phyloP scores from a whole-genome alignment of 2,888 invertebrate genomes.

The Megaustenia siamemsis region DNA sequence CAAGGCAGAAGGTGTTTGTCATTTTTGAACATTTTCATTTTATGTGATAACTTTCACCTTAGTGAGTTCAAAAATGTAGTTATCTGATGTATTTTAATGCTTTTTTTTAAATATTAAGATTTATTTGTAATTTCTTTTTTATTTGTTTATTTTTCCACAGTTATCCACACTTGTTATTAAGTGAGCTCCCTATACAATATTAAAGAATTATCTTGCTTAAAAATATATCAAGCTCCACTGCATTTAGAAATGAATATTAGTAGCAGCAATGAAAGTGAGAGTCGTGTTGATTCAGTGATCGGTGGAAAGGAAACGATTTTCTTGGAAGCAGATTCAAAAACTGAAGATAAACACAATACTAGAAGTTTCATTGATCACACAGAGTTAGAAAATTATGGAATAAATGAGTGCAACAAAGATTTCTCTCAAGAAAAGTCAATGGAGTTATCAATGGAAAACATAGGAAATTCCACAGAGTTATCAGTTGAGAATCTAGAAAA shows the following conservation, averaged over 20 bases:
- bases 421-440: neutral
- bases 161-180: neutral
- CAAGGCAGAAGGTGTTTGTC: too few relatives aligned
- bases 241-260: neutral
- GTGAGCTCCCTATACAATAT: neutral
- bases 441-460: too few relatives aligned
- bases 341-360: neutral
- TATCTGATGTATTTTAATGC: too few relatives aligned
- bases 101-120: too few relatives aligned
- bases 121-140: neutral
- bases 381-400: neutral
- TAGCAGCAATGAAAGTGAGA: neutral
- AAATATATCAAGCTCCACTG: neutral
- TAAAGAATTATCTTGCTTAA: neutral
- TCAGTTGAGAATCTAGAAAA: too few relatives aligned
- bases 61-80: too few relatives aligned
- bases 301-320: neutral
- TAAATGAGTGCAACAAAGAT: neutral
- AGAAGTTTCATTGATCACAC: neutral
- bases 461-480: too few relatives aligned
- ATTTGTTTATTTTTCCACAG: neutral
- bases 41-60: too few relatives aligned
- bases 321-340: neutral
- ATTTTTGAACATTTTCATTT: too few relatives aligned
- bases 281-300: neutral